phyloP scores from a whole-genome alignment of 53 echinoderm and acorn worm genomes.

The Temnopleurus reevesii region DNA sequence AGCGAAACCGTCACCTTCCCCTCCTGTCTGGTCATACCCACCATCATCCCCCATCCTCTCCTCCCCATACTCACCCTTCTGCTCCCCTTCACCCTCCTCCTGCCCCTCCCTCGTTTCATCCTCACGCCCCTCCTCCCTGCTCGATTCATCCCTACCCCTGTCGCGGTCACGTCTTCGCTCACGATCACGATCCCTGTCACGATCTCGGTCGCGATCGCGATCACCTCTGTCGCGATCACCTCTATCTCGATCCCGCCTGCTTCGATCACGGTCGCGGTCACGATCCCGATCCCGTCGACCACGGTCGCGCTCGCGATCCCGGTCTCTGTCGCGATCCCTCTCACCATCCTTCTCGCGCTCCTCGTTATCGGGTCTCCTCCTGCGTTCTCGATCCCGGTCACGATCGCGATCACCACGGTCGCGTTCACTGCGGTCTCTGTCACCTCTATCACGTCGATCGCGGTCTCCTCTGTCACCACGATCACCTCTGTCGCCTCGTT shows the following conservation, averaged over 20 bases:
- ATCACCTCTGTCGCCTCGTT: conserved; percentile 59
- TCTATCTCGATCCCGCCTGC: conserved; percentile 45
- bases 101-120: conserved; percentile 14
- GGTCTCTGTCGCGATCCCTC: conserved; percentile 63
- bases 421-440: conserved; percentile 35
- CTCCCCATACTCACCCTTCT: background rate
- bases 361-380: conserved; percentile 6
- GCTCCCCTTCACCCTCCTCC: background rate
- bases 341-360: conserved; percentile 64
- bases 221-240: conserved; percentile 45
- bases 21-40: background rate
- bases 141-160: conserved; percentile 12
- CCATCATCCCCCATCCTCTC: background rate
- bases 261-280: conserved; percentile 69
- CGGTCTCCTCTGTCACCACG: conserved; percentile 57
- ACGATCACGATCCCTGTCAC: conserved; percentile 39
- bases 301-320: conserved; percentile 65
- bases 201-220: conserved; percentile 56
- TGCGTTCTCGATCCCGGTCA: conserved; percentile 1
- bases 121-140: background rate
- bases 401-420: background rate
- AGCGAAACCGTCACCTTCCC: too few relatives aligned
- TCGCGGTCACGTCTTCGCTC: conserved; percentile 35
- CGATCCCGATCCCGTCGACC: conserved; percentile 61
- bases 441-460: conserved; percentile 23